Evolutionary conservation across 2,888 invertebrate species (phyloP), one percentile per base, ranked within the genome.

Genomic region (Linyphia triangularis): DNA sequence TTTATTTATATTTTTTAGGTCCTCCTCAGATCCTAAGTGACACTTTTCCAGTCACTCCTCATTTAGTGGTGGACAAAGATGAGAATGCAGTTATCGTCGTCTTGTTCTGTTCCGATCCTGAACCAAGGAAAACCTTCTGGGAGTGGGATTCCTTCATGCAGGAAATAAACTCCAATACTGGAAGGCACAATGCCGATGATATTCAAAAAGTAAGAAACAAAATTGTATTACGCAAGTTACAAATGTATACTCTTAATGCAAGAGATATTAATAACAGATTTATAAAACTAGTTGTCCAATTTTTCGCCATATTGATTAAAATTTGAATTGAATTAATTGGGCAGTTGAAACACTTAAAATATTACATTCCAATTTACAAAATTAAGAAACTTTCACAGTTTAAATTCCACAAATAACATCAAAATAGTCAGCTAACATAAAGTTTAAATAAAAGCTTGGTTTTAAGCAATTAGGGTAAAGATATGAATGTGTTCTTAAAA

Each of bases 101-200:
- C 92, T 94, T 95, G 75, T 96, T 97, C 90, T 97, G 97, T 93
- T 96, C 97, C 7, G 97, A 97, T 93, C 97, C 97, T 3, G 95
- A 96, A 90, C 97, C 97, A 0, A 94, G 95, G 82, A 94, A 95
- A 67, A 96, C 96, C 43, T 95, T 95, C 90, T 97, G 97, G 97
- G 96, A 96, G 92, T 97, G 97, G 97, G 97, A 97, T 85, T 96
- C 96, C 85, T 93, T 96, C 91, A 94, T 96, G 77, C 94, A 97
- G 69, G 96, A 96, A 92, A 96, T 96, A 70, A 96, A 96, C 63
- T 94, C 94, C 51, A 94, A 94, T 91, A 94, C 94, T 91, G 95
- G 95, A 6, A 95, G 96, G 89, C 96, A 96, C 93, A 95, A 95
- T 84, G 96, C 96, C 0, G 94, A 96, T 90, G 96, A 96, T 90